These are phyloP conservation scores for Corapipo altera DNA, from an alignment of 2,113 vertebrate genomes.

Conservation along the genomic window DNA sequence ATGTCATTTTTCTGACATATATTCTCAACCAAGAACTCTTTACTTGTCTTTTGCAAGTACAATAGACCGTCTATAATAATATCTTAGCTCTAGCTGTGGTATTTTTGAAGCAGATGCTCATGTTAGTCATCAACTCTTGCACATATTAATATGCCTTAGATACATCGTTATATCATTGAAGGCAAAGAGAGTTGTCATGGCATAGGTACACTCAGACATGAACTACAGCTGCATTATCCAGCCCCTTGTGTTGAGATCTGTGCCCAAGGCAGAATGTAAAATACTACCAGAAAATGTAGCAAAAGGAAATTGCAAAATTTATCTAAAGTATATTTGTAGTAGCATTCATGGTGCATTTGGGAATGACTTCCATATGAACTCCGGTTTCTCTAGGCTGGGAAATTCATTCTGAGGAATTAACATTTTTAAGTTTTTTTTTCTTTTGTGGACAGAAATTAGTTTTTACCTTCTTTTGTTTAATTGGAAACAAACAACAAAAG, in stretches of 20 bases:
- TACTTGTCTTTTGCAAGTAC: conserved; percentile 70
- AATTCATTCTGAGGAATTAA: neutral
- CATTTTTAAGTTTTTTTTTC: neutral
- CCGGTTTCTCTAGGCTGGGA: neutral
- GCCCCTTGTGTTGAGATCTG: neutral
- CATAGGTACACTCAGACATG: neutral
- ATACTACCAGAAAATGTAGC: neutral
- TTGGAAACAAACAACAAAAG: neutral
- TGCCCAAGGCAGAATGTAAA: neutral
- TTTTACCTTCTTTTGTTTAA: neutral
- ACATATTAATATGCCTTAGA: neutral
- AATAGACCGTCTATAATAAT: conserved; percentile 68
- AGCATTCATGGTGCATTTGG: neutral
- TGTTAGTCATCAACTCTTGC: conserved; percentile 58
- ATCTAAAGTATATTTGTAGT: neutral
- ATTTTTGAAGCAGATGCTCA: conserved; percentile 59
- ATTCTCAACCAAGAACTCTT: conserved; percentile 64
- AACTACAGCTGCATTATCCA: neutral
- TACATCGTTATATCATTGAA: neutral
- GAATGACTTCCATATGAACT: neutral
- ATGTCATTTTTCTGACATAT: conserved; percentile 73
- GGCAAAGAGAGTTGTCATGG: neutral
- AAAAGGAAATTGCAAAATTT: conserved; percentile 10
- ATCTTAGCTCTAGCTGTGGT: conserved; percentile 43
- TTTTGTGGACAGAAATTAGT: neutral